A percentile compares a stretch with the other conserved stretches of the same genome.
These are phyloP conservation scores for Alcis repandata DNA, from an alignment of 2,888 invertebrate genomes.

Conservation along the genomic window DNA sequence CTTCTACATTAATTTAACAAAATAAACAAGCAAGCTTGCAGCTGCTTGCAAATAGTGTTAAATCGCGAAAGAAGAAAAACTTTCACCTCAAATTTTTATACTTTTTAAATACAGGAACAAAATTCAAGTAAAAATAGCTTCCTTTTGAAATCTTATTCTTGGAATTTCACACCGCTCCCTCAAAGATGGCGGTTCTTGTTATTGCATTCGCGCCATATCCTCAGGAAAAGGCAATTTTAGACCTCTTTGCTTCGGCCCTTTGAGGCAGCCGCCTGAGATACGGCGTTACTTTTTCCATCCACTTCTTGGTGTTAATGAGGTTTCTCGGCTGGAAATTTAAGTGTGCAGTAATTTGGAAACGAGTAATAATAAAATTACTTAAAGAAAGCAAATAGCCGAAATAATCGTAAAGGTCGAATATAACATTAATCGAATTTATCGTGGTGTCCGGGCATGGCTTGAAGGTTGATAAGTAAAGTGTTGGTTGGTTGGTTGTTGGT, in stretches of 20 bases:
- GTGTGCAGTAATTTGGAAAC: neutral
- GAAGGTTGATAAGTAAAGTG: no score
- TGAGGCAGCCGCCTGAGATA: constrained; percentile 25
- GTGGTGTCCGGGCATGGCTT: no score
- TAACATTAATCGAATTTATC: no score
- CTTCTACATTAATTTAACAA: no score
- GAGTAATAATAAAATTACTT: no score
- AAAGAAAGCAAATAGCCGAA: no score
- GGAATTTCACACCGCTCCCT: constrained; percentile 3
- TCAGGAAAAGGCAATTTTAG: constrained; percentile 53
- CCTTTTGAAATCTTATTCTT: neutral
- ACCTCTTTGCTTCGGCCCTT: constrained; percentile 31
- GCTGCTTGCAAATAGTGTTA: no score
- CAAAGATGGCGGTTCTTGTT: constrained; percentile 33
- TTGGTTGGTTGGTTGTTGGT: no score
- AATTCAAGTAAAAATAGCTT: neutral
- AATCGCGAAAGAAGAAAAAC: no score
- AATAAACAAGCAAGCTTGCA: no score
- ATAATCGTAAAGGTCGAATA: no score
- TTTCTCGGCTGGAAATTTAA: constrained; percentile 10
- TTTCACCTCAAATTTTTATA: no score
- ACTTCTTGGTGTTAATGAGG: constrained; percentile 24
- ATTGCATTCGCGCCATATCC: constrained; percentile 45
- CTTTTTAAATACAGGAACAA: neutral
- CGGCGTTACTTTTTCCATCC: neutral